Evolutionary conservation across 2,888 invertebrate species (phyloP).

Genomic region (Digitonthophagus gazella): DNA sequence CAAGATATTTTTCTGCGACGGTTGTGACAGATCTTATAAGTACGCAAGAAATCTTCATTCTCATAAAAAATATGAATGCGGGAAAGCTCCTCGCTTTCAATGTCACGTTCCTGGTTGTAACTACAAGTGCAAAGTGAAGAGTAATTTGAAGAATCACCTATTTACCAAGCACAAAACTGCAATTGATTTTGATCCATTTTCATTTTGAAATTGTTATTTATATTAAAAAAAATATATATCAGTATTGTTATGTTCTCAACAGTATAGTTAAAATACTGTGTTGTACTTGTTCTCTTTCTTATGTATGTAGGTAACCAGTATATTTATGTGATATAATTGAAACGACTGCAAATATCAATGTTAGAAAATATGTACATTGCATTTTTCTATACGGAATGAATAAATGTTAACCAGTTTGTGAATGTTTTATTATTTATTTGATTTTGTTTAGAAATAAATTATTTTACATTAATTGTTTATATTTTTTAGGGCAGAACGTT

Average conservation of each 20-base stretch:
- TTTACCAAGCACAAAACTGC: conserved; percentile 26
- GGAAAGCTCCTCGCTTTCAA: conserved; percentile 37
- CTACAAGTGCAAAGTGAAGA: conserved; percentile 24
- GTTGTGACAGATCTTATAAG: conserved; percentile 24
- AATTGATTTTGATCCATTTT: conserved; percentile 9
- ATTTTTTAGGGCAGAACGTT: conserved; percentile 4
- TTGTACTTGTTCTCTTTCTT: too few species aligned
- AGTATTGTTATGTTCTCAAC: too few species aligned
- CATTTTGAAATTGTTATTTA: background rate
- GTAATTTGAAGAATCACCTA: conserved; percentile 32
- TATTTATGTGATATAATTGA: too few species aligned
- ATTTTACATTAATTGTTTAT: conserved; percentile 20
- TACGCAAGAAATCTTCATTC: conserved; percentile 27
- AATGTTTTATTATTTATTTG: background rate
- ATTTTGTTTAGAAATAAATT: background rate
- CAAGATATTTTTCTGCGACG: conserved; percentile 19
- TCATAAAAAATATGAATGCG: conserved; percentile 37
- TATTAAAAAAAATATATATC: too few species aligned
- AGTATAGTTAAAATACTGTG: too few species aligned
- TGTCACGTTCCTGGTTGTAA: conserved; percentile 34
- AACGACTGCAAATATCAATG: too few species aligned
- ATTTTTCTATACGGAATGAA: too few species aligned
- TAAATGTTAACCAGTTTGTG: too few species aligned
- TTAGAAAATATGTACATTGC: too few species aligned
- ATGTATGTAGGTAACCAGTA: too few species aligned